Conservation (phyloP, 2,113 vertebrate species). For the Callopanchax toddi region DNA sequence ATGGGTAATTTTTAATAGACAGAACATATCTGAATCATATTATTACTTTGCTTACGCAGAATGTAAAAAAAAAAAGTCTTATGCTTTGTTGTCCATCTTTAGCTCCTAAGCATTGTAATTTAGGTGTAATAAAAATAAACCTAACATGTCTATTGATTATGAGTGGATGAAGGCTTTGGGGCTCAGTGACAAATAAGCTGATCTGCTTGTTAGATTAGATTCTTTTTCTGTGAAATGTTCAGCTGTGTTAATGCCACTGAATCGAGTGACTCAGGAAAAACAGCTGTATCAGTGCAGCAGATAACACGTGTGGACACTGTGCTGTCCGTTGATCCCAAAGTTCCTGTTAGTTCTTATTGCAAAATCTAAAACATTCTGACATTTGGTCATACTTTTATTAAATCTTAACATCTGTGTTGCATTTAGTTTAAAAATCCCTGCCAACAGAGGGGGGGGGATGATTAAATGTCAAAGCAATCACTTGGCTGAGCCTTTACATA, state of each 20-base stretch:
- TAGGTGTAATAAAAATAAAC: too few relatives aligned
- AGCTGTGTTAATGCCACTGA: background rate
- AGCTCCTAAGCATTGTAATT: too few relatives aligned
- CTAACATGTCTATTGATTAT: background rate
- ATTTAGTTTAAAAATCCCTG: too few relatives aligned
- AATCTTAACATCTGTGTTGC: background rate
- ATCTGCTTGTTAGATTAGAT: background rate
- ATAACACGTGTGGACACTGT: constrained; percentile 24
- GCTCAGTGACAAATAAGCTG: background rate
- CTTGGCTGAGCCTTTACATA: background rate
- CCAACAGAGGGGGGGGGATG: background rate
- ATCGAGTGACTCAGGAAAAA: constrained; percentile 38
- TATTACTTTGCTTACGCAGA: too few relatives aligned
- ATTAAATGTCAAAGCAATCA: background rate
- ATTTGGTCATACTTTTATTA: background rate
- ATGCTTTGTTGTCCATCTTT: too few relatives aligned
- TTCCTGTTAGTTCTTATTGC: constrained; percentile 59
- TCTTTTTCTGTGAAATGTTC: background rate
- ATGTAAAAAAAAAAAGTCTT: too few relatives aligned
- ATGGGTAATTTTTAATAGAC: too few relatives aligned
- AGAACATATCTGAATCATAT: too few relatives aligned
- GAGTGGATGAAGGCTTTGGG: background rate
- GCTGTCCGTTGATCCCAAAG: constrained; percentile 63
- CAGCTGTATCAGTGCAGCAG: constrained; percentile 9
- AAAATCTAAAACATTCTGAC: constrained; percentile 30